Percentiles rank a stretch among this genome's conserved stretches.
These are phyloP conservation scores for Macrocentrus cingulum DNA, from an alignment of 1,140 invertebrate species.

Conservation along the genomic window DNA sequence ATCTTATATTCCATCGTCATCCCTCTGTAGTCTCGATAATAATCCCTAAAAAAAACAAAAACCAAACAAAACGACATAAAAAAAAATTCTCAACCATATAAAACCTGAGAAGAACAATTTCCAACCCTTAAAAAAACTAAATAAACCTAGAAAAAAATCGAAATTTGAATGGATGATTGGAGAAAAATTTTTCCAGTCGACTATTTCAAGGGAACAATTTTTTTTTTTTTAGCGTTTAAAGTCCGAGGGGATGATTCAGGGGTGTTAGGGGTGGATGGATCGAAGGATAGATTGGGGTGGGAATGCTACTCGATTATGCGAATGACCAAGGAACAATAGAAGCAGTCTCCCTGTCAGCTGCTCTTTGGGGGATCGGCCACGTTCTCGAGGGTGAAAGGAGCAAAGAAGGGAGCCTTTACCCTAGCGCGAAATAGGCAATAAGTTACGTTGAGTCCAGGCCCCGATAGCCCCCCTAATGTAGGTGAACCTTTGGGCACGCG, in stretches of 20 bases:
- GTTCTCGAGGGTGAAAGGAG: slow-evolving; percentile 1
- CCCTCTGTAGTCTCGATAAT: too few relatives aligned
- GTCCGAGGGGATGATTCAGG: background rate
- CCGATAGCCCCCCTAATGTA: slow-evolving; percentile 3
- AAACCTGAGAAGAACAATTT: too few relatives aligned
- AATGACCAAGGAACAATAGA: slow-evolving; percentile 51
- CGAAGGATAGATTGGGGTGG: slow-evolving; percentile 15
- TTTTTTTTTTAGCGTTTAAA: background rate
- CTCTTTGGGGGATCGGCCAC: slow-evolving; percentile 33
- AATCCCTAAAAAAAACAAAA: too few relatives aligned
- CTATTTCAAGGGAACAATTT: too few relatives aligned
- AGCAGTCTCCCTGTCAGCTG: slow-evolving; percentile 50
- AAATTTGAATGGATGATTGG: too few relatives aligned
- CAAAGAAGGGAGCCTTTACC: slow-evolving; percentile 3
- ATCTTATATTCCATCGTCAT: too few relatives aligned
- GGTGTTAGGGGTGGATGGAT: background rate
- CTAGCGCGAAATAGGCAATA: slow-evolving; percentile 56
- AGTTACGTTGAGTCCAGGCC: slow-evolving; percentile 42
- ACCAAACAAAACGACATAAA: too few relatives aligned
- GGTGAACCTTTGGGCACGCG: slow-evolving; percentile 30
- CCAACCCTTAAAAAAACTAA: too few relatives aligned
- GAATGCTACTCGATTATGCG: slow-evolving; percentile 50
- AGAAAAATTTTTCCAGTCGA: slow-evolving; percentile 19
- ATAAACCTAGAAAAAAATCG: too few relatives aligned
- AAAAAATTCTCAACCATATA: too few relatives aligned